phyloP scores from a whole-genome alignment of 1,140 invertebrate species.

The Camponotus pennsylvanicus region DNA sequence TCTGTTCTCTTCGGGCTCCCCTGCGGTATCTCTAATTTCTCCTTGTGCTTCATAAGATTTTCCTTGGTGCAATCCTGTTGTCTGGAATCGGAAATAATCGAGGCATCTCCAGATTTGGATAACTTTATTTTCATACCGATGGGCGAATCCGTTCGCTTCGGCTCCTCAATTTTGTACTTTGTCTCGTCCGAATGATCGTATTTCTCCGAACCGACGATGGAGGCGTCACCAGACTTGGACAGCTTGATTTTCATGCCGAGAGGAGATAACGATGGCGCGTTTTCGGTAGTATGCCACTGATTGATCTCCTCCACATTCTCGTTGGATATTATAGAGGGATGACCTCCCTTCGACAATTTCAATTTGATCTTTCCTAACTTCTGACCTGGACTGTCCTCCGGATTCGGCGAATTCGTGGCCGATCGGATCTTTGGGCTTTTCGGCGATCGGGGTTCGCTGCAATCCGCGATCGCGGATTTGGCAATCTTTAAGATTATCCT shows the following conservation, averaged over 20 bases:
- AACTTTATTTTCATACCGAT: conserved; percentile 85
- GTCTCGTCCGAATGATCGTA: conserved; percentile 73
- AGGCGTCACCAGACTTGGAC: conserved; percentile 80
- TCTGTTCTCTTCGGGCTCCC: conserved; percentile 74
- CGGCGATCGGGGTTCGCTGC: conserved; percentile 83
- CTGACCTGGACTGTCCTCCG: conserved; percentile 84
- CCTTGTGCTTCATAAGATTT: conserved; percentile 68
- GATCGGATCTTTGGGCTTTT: conserved; percentile 85
- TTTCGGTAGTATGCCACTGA: conserved; percentile 81
- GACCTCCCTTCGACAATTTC: conserved; percentile 83
- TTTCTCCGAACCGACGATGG: conserved; percentile 75
- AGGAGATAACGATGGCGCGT: conserved; percentile 79
- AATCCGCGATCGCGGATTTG: conserved; percentile 84
- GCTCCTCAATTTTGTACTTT: conserved; percentile 77
- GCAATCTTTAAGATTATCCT: conserved; percentile 85
- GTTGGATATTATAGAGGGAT: conserved; percentile 84
- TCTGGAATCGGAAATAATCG: conserved; percentile 73
- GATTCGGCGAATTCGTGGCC: conserved; percentile 84
- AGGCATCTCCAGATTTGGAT: conserved; percentile 80
- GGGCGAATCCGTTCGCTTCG: conserved; percentile 80
- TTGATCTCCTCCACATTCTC: conserved; percentile 78
- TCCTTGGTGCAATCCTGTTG: conserved; percentile 76
- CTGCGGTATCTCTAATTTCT: conserved; percentile 72
- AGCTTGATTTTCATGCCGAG: conserved; percentile 84
- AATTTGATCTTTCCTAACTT: conserved; percentile 85